phyloP scores from a whole-genome alignment of 2,113 vertebrate genomes.

The Panthera leo region DNA sequence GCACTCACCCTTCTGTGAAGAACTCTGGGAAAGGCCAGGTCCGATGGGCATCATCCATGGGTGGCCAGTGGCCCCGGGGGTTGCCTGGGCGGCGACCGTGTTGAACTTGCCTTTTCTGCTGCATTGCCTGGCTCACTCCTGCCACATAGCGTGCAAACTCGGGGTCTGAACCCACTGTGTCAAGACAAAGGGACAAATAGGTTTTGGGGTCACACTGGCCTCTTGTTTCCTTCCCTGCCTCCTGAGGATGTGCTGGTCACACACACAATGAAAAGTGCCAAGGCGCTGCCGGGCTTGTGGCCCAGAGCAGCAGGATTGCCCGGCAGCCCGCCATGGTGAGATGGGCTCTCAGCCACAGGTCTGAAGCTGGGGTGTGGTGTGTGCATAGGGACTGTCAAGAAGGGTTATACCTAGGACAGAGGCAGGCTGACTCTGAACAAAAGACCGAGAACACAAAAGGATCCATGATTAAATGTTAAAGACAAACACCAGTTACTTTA shows the following conservation, averaged over 20 bases:
- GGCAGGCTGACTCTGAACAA: neutral
- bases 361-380: neutral
- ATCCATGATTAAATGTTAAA: slow-evolving; percentile 1
- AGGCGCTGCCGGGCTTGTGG: neutral
- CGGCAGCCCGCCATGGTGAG: neutral
- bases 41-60: slow-evolving; percentile 94
- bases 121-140: slow-evolving; percentile 98
- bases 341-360: neutral
- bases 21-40: slow-evolving; percentile 97
- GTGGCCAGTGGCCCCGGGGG: slow-evolving; percentile 94
- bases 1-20: slow-evolving; percentile 95
- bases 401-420: neutral
- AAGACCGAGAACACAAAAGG: neutral
- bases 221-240: slow-evolving; percentile 75
- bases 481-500: neutral
- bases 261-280: slow-evolving; percentile 64
- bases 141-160: slow-evolving; percentile 99
- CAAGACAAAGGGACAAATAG: slow-evolving; percentile 69
- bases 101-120: slow-evolving; percentile 96
- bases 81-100: slow-evolving; percentile 94
- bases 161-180: slow-evolving; percentile 96
- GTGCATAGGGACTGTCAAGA: neutral
- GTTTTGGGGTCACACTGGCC: slow-evolving; percentile 77
- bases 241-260: neutral
- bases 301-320: neutral